Percentiles rank a stretch among this genome's conserved stretches.
phyloP scores from a whole-genome alignment of 2,113 vertebrate species.

The Alectura lathami region DNA sequence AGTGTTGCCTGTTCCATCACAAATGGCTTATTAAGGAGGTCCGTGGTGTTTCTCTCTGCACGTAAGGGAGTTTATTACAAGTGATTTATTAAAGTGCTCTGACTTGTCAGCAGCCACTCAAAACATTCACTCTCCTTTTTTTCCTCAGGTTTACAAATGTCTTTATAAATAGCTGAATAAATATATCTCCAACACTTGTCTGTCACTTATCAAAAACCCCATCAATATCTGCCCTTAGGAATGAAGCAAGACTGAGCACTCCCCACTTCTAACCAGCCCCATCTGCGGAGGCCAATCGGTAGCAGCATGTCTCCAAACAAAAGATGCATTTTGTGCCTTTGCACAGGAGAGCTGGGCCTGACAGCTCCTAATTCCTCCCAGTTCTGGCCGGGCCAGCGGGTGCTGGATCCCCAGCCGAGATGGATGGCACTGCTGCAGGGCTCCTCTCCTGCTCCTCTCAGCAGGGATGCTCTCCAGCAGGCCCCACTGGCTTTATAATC shows the following conservation, averaged over 20 bases:
- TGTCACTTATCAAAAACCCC: not conserved
- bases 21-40: conserved; percentile 38
- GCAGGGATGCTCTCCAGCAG: not conserved
- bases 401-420: not conserved
- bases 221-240: not conserved
- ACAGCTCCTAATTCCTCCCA: not conserved
- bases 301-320: not conserved
- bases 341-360: not conserved
- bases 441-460: not conserved
- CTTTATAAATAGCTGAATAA: conserved; percentile 54
- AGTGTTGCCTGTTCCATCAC: conserved; percentile 18
- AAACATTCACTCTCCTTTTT: conserved; percentile 22
- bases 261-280: not conserved
- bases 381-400: not conserved
- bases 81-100: conserved; percentile 70
- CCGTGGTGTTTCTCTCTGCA: conserved; percentile 39
- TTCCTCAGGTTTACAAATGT: conserved; percentile 38
- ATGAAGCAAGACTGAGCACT: not conserved
- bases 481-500: not conserved
- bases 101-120: conserved; percentile 67
- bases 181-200: not conserved
- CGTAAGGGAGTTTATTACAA: conserved; percentile 38
- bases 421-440: not conserved
- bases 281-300: not conserved
- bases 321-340: not conserved